phyloP scores from a whole-genome alignment of 2,113 vertebrate genomes.

The Oncorhynchus gorbuscha region DNA sequence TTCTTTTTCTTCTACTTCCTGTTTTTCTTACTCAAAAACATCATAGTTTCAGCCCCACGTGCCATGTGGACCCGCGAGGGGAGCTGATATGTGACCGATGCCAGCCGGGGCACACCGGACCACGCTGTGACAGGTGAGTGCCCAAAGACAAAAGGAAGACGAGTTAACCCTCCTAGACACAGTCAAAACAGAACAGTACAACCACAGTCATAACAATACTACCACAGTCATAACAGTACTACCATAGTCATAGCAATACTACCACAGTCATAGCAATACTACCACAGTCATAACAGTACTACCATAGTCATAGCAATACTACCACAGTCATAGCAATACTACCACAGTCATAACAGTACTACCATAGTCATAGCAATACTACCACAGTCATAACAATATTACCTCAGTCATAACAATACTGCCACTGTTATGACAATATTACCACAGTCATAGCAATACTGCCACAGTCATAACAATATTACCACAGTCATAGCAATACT shows the following conservation, averaged over 20 bases:
- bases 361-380: neutral
- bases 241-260: neutral
- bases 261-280: neutral
- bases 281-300: neutral
- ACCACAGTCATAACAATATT: neutral
- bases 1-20: conserved; percentile 15
- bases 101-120: conserved; percentile 79
- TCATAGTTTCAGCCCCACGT: conserved; percentile 92
- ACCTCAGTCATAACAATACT: neutral
- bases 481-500: neutral
- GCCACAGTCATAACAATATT: neutral
- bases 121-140: conserved; percentile 89
- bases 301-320: neutral
- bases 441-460: neutral
- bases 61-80: conserved; percentile 76
- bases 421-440: neutral
- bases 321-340: neutral
- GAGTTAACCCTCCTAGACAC: neutral
- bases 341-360: neutral
- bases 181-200: neutral
- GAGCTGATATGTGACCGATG: conserved; percentile 88
- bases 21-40: conserved; percentile 46
- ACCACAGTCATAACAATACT: neutral
- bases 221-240: neutral
- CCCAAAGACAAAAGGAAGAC: neutral